Evolutionary conservation across 2,888 invertebrate genomes (phyloP).

Genomic region (Chelonus formosanus): DNA sequence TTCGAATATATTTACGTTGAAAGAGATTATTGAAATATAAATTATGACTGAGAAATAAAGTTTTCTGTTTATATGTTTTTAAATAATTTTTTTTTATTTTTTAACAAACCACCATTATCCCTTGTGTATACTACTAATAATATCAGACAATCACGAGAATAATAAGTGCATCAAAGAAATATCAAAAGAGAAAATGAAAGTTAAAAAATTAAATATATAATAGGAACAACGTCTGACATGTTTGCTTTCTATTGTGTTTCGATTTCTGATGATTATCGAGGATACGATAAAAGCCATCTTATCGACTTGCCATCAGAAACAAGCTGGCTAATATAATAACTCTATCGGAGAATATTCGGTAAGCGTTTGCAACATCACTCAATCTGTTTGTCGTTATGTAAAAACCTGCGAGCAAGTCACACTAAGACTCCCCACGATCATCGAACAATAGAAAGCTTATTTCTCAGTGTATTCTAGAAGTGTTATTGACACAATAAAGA

Average conservation of each 20-base stretch:
- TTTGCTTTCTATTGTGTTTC: not conserved
- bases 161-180: too few relatives aligned
- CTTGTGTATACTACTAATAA: too few relatives aligned
- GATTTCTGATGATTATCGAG: constrained; percentile 8
- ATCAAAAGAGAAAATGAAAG: too few relatives aligned
- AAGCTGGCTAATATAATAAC: constrained; percentile 27
- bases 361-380: constrained; percentile 26
- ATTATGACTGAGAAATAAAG: constrained; percentile 48
- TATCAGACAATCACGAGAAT: too few relatives aligned
- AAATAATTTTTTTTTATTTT: constrained; percentile 35
- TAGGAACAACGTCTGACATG: too few relatives aligned
- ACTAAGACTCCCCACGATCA: constrained; percentile 38
- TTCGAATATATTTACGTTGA: constrained; percentile 31
- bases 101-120: constrained; percentile 23
- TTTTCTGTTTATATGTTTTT: constrained; percentile 47
- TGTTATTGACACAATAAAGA: constrained; percentile 41
- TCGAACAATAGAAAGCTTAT: constrained; percentile 44
- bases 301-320: constrained; percentile 15
- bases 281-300: constrained; percentile 14
- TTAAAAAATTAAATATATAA: too few relatives aligned
- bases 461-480: constrained; percentile 42
- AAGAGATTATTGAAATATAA: constrained; percentile 37
- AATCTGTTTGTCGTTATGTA: constrained; percentile 22
- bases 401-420: constrained; percentile 33
- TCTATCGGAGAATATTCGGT: constrained; percentile 24